Evolutionary conservation across 2,888 invertebrate species (phyloP).

Genomic region (Netelia inedita): DNA sequence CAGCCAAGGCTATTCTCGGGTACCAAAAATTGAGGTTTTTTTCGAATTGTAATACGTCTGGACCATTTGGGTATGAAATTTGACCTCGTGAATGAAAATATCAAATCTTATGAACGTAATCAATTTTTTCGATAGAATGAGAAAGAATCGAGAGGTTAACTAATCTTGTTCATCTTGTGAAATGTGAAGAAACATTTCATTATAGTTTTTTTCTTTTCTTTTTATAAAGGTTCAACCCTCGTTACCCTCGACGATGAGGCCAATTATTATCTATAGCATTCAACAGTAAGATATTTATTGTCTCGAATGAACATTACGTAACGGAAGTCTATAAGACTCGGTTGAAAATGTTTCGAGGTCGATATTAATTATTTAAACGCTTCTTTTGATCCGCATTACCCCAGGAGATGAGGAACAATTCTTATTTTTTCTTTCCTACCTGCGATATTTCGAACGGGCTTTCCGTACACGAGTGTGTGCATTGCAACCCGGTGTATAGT

Average conservation of each 20-base stretch:
- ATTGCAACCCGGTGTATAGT: not conserved
- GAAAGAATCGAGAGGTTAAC: too few species aligned
- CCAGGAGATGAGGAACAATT: not conserved
- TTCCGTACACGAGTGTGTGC: conserved; percentile 2
- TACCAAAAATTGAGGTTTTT: not conserved
- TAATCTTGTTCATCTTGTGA: too few species aligned
- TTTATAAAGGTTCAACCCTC: too few species aligned
- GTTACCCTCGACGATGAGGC: too few species aligned
- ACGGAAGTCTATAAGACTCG: too few species aligned
- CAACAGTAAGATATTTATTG: too few species aligned
- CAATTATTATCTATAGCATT: too few species aligned
- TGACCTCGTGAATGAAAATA: not conserved
- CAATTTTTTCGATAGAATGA: not conserved
- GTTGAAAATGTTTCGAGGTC: not conserved
- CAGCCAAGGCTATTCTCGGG: not conserved
- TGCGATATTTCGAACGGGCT: not conserved
- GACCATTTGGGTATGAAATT: not conserved
- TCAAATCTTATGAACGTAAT: not conserved
- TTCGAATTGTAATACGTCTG: not conserved
- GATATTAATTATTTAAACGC: not conserved
- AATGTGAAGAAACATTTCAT: too few species aligned
- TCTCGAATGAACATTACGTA: too few species aligned
- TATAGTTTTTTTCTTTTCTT: too few species aligned
- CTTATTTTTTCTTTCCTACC: not conserved
- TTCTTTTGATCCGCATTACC: not conserved